Conservation (phyloP, 2,113 vertebrate species). For the Geothlypis trichas region DNA sequence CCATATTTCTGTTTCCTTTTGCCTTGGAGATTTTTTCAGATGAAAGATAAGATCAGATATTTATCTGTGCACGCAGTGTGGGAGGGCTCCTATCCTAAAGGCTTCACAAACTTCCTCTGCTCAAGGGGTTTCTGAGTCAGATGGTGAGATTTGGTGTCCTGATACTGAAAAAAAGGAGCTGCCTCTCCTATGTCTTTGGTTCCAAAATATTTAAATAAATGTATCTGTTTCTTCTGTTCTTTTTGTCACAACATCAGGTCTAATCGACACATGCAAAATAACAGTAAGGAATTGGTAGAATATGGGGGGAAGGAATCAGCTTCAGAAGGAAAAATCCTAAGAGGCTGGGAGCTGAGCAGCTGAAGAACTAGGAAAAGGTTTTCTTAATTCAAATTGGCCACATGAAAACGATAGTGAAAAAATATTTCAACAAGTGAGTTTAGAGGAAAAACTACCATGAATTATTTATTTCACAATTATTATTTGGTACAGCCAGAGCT, state of each 20-base stretch:
- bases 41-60: constrained; percentile 8
- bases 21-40: constrained; percentile 14
- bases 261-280: background rate
- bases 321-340: background rate
- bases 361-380: background rate
- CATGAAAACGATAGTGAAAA: background rate
- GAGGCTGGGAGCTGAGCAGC: background rate
- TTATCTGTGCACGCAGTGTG: background rate
- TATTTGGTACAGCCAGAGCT: background rate
- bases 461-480: background rate
- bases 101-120: background rate
- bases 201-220: background rate
- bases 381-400: background rate
- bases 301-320: background rate
- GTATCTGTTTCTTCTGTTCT: background rate
- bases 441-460: background rate
- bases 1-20: background rate
- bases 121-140: constrained; percentile 25
- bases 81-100: constrained; percentile 26
- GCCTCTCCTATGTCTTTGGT: background rate
- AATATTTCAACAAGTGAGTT: background rate
- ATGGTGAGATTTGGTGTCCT: background rate
- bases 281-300: background rate
- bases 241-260: background rate
- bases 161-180: background rate